These are phyloP conservation scores for Urophycis tenuis DNA, from an alignment of 2,797 vertebrate genomes.

Conservation along the genomic window DNA sequence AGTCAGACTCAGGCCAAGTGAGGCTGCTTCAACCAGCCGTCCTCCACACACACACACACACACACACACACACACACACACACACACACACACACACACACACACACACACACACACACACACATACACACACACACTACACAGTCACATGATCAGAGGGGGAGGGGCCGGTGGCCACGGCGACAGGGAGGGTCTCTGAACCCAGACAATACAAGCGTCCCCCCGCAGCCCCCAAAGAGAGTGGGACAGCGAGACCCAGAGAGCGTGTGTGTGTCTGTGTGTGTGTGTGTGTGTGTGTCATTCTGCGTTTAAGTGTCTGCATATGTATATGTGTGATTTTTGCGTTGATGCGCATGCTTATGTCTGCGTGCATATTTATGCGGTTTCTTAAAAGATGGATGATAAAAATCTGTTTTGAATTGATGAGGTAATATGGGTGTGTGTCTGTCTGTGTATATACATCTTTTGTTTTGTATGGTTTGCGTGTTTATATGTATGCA, in stretches of 20 bases:
- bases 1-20: too few relatives aligned
- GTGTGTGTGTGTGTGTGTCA: background rate
- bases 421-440: background rate
- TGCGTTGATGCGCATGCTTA: background rate
- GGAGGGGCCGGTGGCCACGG: background rate
- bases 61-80: background rate
- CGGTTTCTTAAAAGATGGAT: background rate
- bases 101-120: background rate
- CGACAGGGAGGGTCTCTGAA: background rate
- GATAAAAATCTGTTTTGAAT: background rate
- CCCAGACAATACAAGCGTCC: background rate
- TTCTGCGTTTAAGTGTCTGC: background rate
- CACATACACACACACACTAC: slow-evolving; percentile 7
- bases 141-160: slow-evolving; percentile 4
- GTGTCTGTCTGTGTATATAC: background rate
- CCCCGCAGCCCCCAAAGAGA: background rate
- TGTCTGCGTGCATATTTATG: slow-evolving; percentile 5
- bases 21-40: too few relatives aligned
- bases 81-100: slow-evolving; percentile 1
- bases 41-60: too few relatives aligned
- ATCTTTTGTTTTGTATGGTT: slow-evolving; percentile 12
- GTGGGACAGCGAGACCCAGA: background rate
- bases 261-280: background rate
- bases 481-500: background rate
- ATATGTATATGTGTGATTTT: background rate